Conservation (phyloP, 2,113 vertebrate species). For the Hippotragus niger region DNA sequence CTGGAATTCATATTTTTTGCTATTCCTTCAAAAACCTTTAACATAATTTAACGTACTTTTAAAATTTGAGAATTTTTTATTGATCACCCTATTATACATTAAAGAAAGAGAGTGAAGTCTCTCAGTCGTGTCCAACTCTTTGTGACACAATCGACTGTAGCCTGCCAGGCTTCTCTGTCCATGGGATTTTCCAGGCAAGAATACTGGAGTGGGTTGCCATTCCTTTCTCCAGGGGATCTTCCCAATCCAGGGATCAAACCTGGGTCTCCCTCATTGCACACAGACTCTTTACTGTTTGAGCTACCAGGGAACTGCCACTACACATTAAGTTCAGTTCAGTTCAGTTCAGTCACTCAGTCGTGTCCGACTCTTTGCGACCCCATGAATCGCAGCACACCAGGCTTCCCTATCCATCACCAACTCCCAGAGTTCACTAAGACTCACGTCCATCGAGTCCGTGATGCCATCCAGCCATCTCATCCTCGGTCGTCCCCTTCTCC, state of each 20-base stretch:
- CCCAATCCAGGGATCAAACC: not conserved
- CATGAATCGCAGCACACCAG: no score
- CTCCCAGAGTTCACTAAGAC: no score
- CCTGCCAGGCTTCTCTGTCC: not conserved
- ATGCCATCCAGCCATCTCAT: no score
- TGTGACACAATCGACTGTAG: not conserved
- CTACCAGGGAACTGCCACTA: not conserved
- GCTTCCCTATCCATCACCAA: no score
- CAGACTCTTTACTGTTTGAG: not conserved
- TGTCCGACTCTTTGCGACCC: no score
- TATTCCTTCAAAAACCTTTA: constrained; percentile 27
- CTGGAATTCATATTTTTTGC: constrained; percentile 10
- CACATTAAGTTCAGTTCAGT: not conserved
- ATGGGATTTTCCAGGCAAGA: not conserved
- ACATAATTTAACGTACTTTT: not conserved
- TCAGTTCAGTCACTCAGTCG: no score
- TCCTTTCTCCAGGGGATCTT: not conserved
- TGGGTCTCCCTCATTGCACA: not conserved
- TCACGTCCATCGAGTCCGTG: no score
- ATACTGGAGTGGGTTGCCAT: not conserved
- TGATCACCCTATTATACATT: not conserved
- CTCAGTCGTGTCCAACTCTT: not conserved
- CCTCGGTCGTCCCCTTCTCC: no score
- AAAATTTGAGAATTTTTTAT: not conserved
- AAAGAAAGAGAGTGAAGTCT: not conserved